Evolutionary conservation across 2,113 vertebrate genomes (phyloP).

Genomic region (Coptodon rendalli): DNA sequence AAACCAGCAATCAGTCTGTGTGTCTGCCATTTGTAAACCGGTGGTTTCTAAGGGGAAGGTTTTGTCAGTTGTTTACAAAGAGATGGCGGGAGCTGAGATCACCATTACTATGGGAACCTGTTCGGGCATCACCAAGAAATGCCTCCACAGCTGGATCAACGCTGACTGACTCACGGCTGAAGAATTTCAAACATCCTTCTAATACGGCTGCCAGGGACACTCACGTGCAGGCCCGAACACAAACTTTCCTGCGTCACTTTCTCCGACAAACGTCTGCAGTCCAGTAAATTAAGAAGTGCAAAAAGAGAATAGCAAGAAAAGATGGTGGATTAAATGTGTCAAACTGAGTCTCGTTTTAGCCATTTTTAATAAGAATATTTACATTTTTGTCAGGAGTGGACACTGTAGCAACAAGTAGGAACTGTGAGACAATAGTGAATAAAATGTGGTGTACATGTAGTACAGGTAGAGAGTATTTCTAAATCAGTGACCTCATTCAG

Average conservation of each 20-base stretch:
- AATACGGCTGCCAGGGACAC: not conserved
- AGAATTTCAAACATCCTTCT: conserved; percentile 49
- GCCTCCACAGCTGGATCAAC: conserved; percentile 42
- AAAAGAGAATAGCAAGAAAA: not conserved
- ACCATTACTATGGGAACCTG: not conserved
- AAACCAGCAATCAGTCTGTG: not conserved
- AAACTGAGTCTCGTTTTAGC: not conserved
- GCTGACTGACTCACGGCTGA: conserved; percentile 14
- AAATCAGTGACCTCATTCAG: not conserved
- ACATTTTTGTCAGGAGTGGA: not conserved
- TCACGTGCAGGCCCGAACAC: conserved; percentile 25
- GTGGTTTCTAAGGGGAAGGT: not conserved
- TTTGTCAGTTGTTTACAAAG: not conserved
- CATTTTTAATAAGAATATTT: not conserved
- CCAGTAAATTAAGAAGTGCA: not conserved
- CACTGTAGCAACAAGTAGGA: not conserved
- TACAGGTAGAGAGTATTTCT: not conserved
- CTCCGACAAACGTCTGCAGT: not conserved
- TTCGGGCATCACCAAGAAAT: conserved; percentile 31
- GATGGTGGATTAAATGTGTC: not conserved
- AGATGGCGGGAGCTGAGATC: not conserved
- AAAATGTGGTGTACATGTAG: not conserved
- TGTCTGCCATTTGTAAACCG: not conserved
- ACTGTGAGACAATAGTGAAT: not conserved
- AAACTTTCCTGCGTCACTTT: not conserved